A percentile compares a stretch with the other conserved stretches of the same genome.
Conservation (phyloP, 2,797 vertebrate species). For the Pseudochromis fuscus region DNA sequence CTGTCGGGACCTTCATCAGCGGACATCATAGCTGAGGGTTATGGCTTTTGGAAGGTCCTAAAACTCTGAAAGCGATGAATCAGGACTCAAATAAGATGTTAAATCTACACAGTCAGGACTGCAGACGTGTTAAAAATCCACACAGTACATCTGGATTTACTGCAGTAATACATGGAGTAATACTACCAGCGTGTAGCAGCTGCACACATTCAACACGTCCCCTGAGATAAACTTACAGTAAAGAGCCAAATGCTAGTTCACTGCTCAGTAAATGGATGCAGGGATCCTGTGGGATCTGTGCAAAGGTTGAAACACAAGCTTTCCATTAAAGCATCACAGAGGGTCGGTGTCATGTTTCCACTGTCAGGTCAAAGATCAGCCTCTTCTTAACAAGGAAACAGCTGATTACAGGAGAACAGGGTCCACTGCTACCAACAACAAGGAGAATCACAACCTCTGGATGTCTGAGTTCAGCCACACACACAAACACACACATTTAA, state of each 20-base stretch:
- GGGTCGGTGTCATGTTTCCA: neutral
- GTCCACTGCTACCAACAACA: too few relatives aligned
- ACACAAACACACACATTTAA: too few relatives aligned
- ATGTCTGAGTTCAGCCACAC: too few relatives aligned
- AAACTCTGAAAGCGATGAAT: slow-evolving; percentile 10
- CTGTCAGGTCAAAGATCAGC: neutral
- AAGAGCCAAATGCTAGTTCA: slow-evolving; percentile 11
- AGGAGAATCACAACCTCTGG: too few relatives aligned
- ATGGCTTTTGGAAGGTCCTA: slow-evolving; percentile 22
- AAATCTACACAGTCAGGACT: neutral
- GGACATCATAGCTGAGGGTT: slow-evolving; percentile 20
- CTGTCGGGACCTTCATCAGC: slow-evolving; percentile 15
- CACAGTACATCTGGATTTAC: neutral
- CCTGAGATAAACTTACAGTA: slow-evolving; percentile 12
- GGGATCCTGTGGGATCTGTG: slow-evolving; percentile 19
- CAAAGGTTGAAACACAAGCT: slow-evolving; percentile 7
- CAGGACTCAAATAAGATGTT: slow-evolving; percentile 10
- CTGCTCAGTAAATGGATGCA: slow-evolving; percentile 27
- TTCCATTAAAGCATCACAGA: slow-evolving; percentile 10
- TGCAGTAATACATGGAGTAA: neutral
- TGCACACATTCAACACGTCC: slow-evolving; percentile 15
- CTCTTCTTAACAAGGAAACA: neutral
- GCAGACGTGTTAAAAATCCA: neutral
- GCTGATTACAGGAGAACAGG: neutral
- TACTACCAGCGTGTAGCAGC: slow-evolving; percentile 7